phyloP scores from a whole-genome alignment of 2,113 vertebrate species.

The Dolichotis patagonum region DNA sequence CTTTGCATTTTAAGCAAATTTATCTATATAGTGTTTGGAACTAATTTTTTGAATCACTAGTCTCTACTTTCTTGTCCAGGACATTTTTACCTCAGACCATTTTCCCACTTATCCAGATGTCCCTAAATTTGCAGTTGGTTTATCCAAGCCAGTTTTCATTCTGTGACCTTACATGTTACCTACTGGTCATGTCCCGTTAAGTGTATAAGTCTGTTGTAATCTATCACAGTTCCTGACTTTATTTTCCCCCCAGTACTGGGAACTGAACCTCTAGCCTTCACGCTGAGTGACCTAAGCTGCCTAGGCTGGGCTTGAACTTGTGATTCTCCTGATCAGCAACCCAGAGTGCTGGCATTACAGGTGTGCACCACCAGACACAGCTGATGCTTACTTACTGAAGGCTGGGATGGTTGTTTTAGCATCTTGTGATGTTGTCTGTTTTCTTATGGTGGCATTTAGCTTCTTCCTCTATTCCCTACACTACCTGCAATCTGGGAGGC shows the following conservation, averaged over 20 bases:
- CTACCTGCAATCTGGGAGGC: neutral
- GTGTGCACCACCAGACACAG: neutral
- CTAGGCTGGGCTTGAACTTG: neutral
- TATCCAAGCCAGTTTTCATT: neutral
- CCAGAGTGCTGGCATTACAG: neutral
- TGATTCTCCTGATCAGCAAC: neutral
- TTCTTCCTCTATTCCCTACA: slow-evolving; percentile 12
- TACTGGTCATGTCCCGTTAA: neutral
- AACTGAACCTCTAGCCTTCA: neutral
- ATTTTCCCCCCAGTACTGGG: neutral
- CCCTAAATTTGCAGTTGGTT: neutral
- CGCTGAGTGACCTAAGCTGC: neutral
- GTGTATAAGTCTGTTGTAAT: neutral
- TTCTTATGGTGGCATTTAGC: neutral
- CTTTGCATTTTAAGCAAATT: slow-evolving; percentile 28
- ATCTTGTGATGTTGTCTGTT: neutral
- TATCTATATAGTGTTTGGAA: neutral
- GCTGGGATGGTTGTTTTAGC: neutral
- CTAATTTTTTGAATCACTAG: neutral
- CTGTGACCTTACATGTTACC: neutral
- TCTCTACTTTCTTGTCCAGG: slow-evolving; percentile 25
- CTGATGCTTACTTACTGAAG: neutral
- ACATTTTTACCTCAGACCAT: neutral
- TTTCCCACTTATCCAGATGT: neutral
- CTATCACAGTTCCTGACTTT: neutral